Base-by-base conservation (phyloP, 2,888 invertebrate species). In the Masnerella sp. region DNA sequence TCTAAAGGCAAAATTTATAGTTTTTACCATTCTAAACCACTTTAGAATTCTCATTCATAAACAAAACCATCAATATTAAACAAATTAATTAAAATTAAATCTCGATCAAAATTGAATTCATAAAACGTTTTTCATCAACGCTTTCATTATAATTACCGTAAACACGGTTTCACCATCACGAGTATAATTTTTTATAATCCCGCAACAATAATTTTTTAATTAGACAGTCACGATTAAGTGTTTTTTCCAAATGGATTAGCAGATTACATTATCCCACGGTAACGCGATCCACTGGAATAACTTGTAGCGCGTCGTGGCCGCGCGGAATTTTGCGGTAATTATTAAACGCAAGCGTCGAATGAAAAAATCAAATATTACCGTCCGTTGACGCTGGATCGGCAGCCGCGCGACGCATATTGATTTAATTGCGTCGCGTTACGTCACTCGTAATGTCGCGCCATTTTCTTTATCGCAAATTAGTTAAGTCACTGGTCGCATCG, bases 401-500 rank as follows among this genome's bases (percentile, higher is more conserved):
- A 5, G n/a, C n/a, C 14, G 22, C 45, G 2, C 15, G 17, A 15
- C 28, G 38, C 11, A 38, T 38, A 47, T 47, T 11, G 59, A 61
- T 61, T 25, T 28, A 36, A 40, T 47, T 61, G 18, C 47, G 17
- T 17, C 47, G 14, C 20, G 42, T 56, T 56, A 18, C 45, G 36
- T 58, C 45, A 58, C n/a, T n/a, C 22, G 25, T 14, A 34, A 8
- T 43, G 43, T 45, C 22, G 58, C 22, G 34, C 8, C 25, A 20
- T 43, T 58, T 54, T 58, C 36, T 45, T 47, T 18, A 59, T 18
- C 45, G 36, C 14, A 17, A 47, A 58, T 58, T 49, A 38, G 47
- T 30, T 32, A 38, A 61, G 59, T 61, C 49, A 49, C 28, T 45
- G 49, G 30, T 49, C 18, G 38, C 38, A 61, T 49, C 11, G 49